Conservation (phyloP, 2,888 invertebrate species). For the Calameuta pallipes region DNA sequence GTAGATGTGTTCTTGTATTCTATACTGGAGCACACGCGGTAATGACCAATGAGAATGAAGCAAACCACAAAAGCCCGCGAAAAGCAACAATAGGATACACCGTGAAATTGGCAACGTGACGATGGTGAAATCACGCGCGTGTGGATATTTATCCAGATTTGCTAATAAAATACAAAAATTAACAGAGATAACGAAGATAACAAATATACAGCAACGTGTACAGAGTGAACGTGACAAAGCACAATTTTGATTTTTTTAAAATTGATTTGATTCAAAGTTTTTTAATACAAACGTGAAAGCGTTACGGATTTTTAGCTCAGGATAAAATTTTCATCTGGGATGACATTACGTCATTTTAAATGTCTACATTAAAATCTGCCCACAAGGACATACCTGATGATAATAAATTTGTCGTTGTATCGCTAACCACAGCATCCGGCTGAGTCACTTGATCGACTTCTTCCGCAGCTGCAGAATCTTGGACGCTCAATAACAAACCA, state of each 20-base stretch:
- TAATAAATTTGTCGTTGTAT: slow-evolving; percentile 72
- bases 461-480: slow-evolving; percentile 83
- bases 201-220: not conserved
- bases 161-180: not conserved
- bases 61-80: not conserved
- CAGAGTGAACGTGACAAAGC: not conserved
- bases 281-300: not conserved
- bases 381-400: slow-evolving; percentile 73
- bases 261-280: not conserved
- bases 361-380: not conserved
- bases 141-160: not conserved
- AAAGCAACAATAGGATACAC: not conserved
- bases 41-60: not conserved
- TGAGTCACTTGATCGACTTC: slow-evolving; percentile 74
- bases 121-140: too few species aligned
- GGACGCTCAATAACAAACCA: slow-evolving; percentile 81
- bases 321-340: not conserved
- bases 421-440: slow-evolving; percentile 68
- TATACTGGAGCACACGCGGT: not conserved
- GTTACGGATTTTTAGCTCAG: not conserved
- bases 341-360: not conserved
- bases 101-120: not conserved
- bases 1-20: not conserved
- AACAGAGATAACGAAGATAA: not conserved
- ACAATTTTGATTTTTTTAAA: not conserved